Evolutionary conservation across 2,113 vertebrate genomes (phyloP), one percentile per base, ranked within the genome.

Genomic region (Tonatia bakeri): DNA sequence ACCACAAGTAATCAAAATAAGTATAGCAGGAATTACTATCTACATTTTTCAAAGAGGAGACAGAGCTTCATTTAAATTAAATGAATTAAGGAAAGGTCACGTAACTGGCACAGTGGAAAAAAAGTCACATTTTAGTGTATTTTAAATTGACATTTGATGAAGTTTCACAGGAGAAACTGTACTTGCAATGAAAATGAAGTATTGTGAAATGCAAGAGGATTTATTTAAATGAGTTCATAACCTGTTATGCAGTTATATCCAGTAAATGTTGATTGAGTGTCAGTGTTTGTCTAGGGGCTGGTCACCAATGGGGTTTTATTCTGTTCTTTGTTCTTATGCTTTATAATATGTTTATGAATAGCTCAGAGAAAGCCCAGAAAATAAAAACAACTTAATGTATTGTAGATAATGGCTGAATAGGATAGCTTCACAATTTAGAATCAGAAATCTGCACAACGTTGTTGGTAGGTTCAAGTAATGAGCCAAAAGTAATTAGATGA

Each of bases 81-180:
- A 76, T 87, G 24, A 93, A 84, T 88, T 80, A 75, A 94, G n/a
- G 26, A 67, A 96, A 92, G 43, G 65, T 69, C 72, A 59, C 7
- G 28, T 33, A 67, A 61, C 43, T 36, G 20, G 4, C 43, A 38
- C 2, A 24, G 19, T 72, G 19, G 4, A 36, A 83, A 28, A 75
- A 76, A 16, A 89, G 77, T 50, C 45, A 36, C 24, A 45, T 69
- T 90, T 90, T 70, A 61, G 10, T 54, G 28, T 75, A 79, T 83
- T 64, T 91, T 85, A 93, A 76, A 50, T 54, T 52, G 59, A 4
- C 4, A 70, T 56, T 59, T 84, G 45, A 70, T 90, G n/a, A 85
- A 36, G 24, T 75, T 91, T 73, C 56, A 80, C 3, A 52, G 19
- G 15, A 80, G 24, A 65, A 88, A 90, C 7, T 72, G 19, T 36